Base-by-base conservation (phyloP, 92 coral and sea anemone genomes). In the Heliopora coerulea region DNA sequence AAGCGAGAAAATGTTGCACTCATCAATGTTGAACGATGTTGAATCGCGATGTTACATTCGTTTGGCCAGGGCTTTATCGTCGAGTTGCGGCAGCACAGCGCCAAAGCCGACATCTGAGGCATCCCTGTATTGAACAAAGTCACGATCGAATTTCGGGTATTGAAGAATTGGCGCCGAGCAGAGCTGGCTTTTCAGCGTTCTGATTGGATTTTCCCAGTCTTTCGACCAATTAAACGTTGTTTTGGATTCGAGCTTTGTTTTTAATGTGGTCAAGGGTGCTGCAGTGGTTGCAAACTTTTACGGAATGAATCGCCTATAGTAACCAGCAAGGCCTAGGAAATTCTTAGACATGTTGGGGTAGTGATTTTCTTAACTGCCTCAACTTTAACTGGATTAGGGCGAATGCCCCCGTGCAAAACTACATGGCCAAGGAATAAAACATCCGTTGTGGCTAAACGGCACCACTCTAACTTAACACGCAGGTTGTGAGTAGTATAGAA, bases 281-380 rank as follows among this genome's bases (percentile, higher is more conserved):
- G 84, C 91, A 6, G 77, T 84, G n/a, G 59, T 50, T 10, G 84
- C 74, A 62, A 69, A 87, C 44, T 76, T 75, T 23, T 60, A n/a
- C n/a, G n/a, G 23, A 9, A 87, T 52, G 65, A 87, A 87, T 0
- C 78, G 46, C n/a, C 0, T 82, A 54, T 84, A 87, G 31, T 87
- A 87, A 41, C 68, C 75, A 0, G 86, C 85, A 9, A 87, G 41
- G 0, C 88, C 91, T 3, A 84, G 42, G 40, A 80, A 84, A 19
- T 83, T 11, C 42, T 37, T 11, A 37, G 42, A 4, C 4, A 37
- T 11, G 11, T 37, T 37, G 42, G 5, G 11, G 42, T 11, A 3
- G 42, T 37, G 42, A 11, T 3, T 37, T 37, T 37, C 42, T 37
- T 4, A 37, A 37, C 11, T 37, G 42, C 42, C 11, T 11, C 11